phyloP scores from a whole-genome alignment of 2,797 vertebrate genomes.

The Tenualosa thibaudeaui region DNA sequence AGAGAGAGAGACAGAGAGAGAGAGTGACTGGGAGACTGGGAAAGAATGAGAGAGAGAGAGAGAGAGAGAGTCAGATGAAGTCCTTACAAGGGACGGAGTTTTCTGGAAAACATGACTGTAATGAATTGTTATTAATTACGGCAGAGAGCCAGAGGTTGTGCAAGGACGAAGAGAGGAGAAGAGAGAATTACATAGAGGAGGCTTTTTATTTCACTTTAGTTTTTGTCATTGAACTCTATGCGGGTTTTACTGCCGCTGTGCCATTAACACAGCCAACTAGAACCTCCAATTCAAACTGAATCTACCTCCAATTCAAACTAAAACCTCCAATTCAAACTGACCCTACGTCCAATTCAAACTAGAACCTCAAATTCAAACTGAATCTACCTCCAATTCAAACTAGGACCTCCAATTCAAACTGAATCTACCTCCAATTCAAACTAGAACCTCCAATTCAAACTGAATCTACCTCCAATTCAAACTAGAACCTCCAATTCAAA shows the following conservation, averaged over 20 bases:
- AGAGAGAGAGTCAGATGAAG: neutral
- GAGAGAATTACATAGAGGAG: neutral
- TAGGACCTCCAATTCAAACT: no score
- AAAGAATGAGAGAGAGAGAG: neutral
- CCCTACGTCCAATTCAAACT: no score
- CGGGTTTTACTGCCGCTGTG: neutral
- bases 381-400: no score
- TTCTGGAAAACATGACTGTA: conserved; percentile 24
- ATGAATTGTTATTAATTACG: conserved; percentile 20
- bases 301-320: no score
- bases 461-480: no score
- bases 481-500: neutral
- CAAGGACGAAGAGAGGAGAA: neutral
- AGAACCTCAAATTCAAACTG: no score
- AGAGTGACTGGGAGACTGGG: neutral
- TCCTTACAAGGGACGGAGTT: neutral
- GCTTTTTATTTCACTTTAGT: neutral
- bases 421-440: neutral
- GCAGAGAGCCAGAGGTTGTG: neutral
- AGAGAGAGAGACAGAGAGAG: neutral
- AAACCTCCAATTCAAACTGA: neutral
- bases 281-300: neutral
- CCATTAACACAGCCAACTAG: neutral
- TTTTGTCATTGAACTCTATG: conserved; percentile 2
- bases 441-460: neutral